phyloP scores from a whole-genome alignment of 2,888 invertebrate genomes.

The Nephrotoma appendiculata region DNA sequence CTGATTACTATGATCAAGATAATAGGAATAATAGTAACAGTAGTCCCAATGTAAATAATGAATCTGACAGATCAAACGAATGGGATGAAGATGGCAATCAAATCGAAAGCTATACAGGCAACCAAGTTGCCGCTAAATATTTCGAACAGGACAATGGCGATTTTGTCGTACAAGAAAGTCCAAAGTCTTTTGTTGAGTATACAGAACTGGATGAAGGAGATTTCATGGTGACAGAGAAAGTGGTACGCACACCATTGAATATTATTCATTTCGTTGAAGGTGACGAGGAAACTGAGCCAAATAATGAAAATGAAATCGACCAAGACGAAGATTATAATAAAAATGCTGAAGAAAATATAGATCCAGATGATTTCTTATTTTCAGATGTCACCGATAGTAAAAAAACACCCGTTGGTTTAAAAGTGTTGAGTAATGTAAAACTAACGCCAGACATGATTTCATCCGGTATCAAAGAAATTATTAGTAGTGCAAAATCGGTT shows the following conservation, averaged over 20 bases:
- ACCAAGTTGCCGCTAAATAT: constrained; percentile 26
- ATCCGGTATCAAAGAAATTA: constrained; percentile 9
- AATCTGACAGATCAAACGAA: not conserved
- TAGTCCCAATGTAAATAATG: not conserved
- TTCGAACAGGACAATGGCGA: constrained; percentile 31
- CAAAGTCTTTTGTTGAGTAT: constrained; percentile 31
- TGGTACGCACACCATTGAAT: constrained; percentile 30
- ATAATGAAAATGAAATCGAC: constrained; percentile 10
- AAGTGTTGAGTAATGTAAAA: constrained; percentile 31
- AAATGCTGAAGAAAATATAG: constrained; percentile 18
- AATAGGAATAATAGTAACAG: not conserved
- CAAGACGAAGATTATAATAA: constrained; percentile 13
- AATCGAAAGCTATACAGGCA: not conserved
- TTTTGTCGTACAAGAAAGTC: constrained; percentile 31
- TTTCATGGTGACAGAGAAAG: constrained; percentile 32
- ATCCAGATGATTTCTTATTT: not conserved
- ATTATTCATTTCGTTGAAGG: constrained; percentile 28
- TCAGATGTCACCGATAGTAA: constrained; percentile 5
- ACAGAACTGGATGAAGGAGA: constrained; percentile 31
- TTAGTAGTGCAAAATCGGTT: not conserved
- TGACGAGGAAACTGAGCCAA: constrained; percentile 13
- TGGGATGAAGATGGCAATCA: not conserved
- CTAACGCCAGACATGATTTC: constrained; percentile 14
- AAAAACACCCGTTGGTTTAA: constrained; percentile 19
- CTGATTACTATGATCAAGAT: not conserved